Evolutionary conservation across 1,140 invertebrate species (phyloP).

Genomic region (Eurosta solidaginis): DNA sequence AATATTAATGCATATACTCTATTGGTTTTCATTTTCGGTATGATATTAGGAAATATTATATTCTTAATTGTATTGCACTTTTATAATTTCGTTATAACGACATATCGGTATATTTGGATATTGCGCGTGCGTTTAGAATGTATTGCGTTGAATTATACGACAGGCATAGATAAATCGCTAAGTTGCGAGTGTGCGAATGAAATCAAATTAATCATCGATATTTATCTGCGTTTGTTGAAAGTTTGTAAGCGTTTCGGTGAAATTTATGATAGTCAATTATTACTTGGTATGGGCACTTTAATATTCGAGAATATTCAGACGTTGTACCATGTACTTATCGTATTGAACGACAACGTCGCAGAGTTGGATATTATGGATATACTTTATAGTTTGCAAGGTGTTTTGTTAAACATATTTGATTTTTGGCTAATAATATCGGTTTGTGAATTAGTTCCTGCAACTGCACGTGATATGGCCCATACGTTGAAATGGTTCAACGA

Average conservation of each 20-base stretch:
- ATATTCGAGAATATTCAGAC: not conserved
- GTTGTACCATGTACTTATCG: not conserved
- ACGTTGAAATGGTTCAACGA: not conserved
- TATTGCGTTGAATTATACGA: not conserved
- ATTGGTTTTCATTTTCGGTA: not conserved
- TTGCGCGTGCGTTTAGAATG: not conserved
- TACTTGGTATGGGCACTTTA: not conserved
- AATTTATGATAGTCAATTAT: not conserved
- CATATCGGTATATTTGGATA: not conserved
- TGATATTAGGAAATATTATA: not conserved
- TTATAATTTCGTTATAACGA: not conserved
- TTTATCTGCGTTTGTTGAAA: not conserved
- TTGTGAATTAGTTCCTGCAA: not conserved
- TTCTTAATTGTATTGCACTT: not conserved
- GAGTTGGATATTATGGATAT: not conserved
- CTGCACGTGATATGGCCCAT: not conserved
- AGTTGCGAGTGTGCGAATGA: not conserved
- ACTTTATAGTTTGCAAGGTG: not conserved
- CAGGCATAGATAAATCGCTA: not conserved
- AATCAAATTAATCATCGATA: not conserved
- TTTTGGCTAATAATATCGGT: not conserved
- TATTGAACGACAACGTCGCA: not conserved
- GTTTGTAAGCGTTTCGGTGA: not conserved
- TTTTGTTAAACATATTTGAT: not conserved
- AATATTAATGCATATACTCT: not conserved